Evolutionary conservation across 2,113 vertebrate genomes (phyloP), one percentile per base, ranked within the genome.

Genomic region (Carettochelys insculpta): DNA sequence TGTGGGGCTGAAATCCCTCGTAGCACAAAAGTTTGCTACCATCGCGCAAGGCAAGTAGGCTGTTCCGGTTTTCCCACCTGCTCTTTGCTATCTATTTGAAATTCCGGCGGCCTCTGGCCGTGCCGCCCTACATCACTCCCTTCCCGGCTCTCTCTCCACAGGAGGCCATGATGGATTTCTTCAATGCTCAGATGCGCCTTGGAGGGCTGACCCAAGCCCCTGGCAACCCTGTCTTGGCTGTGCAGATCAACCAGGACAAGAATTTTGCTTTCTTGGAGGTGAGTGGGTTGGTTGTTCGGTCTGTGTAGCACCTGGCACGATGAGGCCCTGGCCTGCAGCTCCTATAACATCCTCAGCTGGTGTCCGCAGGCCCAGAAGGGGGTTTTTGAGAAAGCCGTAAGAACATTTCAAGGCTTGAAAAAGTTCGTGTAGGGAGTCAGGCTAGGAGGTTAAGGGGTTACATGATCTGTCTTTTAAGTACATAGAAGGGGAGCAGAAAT

Each of bases 91-190:
- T 75, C 47, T 94, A 91, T 94, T 95, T 95, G 95, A 95, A 95
- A 90, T 95, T 96, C 95, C 85, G 94, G 92, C 90, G 95, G 88
- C 93, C 81, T 85, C 79, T 58, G 20, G 22, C 9, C 6, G 5
- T 41, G 54, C 50, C 29, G 71, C 31, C 43, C 27, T 79, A 27
- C 54, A 20, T 53, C 27, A 61, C 80, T 20, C 83, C 94, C 91
- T 90, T 6, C 47, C 75, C 77, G 86, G 76, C 56, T 96, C 90
- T 93, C 82, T 88, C 90, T 91, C 93, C 90, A 80, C 90, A 99
- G 99, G 99, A 99, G 93, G 98, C 98, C 48, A 99, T 99, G 99
- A 99, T 99, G 98, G 99, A 99, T 88, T 99, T 99, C 97, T 99
- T 99, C 96, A 99, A 99, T 19, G 98, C 98, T 85, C 99, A 99